These are phyloP conservation scores for Drosophila teissieri DNA, from an alignment of 1,140 invertebrate genomes.

Conservation along the genomic window DNA sequence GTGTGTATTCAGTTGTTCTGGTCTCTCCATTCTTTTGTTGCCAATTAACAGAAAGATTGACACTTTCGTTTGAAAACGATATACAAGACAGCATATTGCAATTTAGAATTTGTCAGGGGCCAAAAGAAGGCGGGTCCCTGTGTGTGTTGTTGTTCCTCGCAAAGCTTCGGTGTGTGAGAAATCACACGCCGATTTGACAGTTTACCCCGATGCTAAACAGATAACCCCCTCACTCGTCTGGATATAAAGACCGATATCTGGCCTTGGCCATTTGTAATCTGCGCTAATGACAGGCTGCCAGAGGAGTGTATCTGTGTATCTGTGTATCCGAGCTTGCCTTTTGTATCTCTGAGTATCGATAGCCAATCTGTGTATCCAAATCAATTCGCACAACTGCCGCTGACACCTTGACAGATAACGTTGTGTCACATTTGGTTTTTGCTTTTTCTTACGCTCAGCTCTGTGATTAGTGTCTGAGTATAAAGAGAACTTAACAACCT, in stretches of 20 bases:
- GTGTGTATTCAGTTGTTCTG: slow-evolving; percentile 28
- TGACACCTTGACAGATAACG: slow-evolving; percentile 79
- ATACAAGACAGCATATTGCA: slow-evolving; percentile 63
- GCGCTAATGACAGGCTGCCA: slow-evolving; percentile 67
- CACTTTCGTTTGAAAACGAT: slow-evolving; percentile 77
- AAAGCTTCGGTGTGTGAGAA: slow-evolving; percentile 26
- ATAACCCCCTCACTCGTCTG: background rate
- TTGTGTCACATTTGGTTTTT: slow-evolving; percentile 54
- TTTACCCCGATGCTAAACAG: slow-evolving; percentile 27
- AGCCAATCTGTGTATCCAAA: slow-evolving; percentile 53
- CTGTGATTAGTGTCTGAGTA: slow-evolving; percentile 62
- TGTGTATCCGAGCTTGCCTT: background rate
- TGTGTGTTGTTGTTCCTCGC: background rate
- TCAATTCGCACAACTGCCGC: slow-evolving; percentile 66
- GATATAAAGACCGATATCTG: slow-evolving; percentile 24
- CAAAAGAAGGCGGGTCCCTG: background rate
- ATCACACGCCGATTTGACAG: slow-evolving; percentile 66
- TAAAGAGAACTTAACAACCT: slow-evolving; percentile 38
- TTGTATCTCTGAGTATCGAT: slow-evolving; percentile 30
- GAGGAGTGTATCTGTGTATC: slow-evolving; percentile 7
- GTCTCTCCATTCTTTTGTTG: slow-evolving; percentile 51
- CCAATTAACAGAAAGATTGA: slow-evolving; percentile 82
- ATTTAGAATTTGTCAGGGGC: slow-evolving; percentile 67
- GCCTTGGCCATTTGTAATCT: slow-evolving; percentile 69
- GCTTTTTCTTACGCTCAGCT: slow-evolving; percentile 26